phyloP scores from a whole-genome alignment of 2,888 invertebrate species.

The Fragum whitleyi region DNA sequence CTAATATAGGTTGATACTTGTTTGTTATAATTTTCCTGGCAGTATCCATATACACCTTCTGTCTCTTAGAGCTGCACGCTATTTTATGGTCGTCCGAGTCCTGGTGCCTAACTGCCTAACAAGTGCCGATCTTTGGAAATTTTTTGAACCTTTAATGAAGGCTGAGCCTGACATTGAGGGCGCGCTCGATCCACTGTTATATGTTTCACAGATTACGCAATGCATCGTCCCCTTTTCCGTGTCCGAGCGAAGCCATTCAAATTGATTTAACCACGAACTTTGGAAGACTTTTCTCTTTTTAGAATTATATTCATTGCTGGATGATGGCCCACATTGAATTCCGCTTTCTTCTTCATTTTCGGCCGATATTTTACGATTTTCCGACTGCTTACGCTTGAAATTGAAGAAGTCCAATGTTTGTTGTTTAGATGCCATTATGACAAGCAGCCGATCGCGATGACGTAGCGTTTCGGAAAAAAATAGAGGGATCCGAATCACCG shows the following conservation, averaged over 20 bases:
- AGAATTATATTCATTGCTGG: neutral
- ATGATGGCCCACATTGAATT: neutral
- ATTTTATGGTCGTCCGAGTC: neutral
- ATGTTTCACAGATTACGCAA: conserved; percentile 1
- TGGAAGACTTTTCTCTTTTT: conserved; percentile 7
- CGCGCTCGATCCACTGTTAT: neutral
- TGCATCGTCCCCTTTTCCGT: conserved; percentile 7
- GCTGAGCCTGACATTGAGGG: neutral
- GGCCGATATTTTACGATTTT: neutral
- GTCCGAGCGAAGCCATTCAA: conserved; percentile 11
- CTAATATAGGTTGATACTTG: neutral
- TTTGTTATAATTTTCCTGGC: neutral
- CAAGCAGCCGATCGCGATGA: conserved; percentile 1
- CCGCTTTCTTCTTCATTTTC: conserved; percentile 1
- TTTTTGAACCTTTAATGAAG: conserved; percentile 15
- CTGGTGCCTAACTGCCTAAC: neutral
- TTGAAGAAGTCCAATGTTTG: neutral
- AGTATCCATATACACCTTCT: neutral
- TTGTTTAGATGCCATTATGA: neutral
- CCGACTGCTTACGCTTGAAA: neutral
- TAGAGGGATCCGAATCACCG: neutral
- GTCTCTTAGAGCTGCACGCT: neutral
- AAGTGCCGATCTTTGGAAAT: conserved; percentile 25
- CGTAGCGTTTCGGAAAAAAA: neutral
- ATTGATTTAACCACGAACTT: neutral